Percentiles rank a stretch among this genome's conserved stretches.
Conservation (phyloP, 1,140 invertebrate species). For the Brachionus rotundiformis region DNA sequence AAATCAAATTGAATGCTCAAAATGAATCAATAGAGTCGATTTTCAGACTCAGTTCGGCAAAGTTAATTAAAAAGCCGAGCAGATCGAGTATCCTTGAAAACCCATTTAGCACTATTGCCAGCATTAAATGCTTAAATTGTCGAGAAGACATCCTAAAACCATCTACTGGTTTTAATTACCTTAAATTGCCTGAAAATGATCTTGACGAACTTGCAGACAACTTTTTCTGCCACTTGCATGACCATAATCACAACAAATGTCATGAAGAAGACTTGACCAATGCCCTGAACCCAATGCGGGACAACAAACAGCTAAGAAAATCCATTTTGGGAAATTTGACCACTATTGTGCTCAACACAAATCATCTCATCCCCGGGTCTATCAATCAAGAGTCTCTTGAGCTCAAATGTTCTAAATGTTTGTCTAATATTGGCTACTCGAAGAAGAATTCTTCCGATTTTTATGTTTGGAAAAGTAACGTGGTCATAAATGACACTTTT, state of each 20-base stretch:
- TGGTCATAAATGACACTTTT: not conserved
- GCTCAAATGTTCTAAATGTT: constrained; percentile 23
- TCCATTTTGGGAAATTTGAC: constrained; percentile 33
- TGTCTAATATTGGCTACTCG: not conserved
- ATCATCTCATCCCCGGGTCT: not conserved
- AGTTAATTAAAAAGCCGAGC: not conserved
- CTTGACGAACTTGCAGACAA: constrained; percentile 43
- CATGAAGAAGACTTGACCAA: constrained; percentile 30
- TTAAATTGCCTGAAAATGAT: constrained; percentile 47
- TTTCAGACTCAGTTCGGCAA: not conserved
- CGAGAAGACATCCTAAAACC: not conserved
- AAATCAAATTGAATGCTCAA: not conserved
- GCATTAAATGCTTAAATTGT: not conserved
- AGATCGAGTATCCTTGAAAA: not conserved
- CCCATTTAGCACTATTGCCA: not conserved
- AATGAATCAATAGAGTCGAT: not conserved
- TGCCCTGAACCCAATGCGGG: not conserved
- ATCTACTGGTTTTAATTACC: not conserved
- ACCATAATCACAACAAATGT: constrained; percentile 26
- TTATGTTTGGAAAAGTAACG: constrained; percentile 24
- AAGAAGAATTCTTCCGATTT: not conserved
- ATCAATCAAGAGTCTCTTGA: not conserved
- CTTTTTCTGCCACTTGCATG: constrained; percentile 50
- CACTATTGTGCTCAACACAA: constrained; percentile 1
- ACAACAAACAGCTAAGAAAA: constrained; percentile 4